Evolutionary conservation across 2,797 vertebrate species (phyloP), one percentile per base, ranked within the genome.

Genomic region (Coendou prehensilis): DNA sequence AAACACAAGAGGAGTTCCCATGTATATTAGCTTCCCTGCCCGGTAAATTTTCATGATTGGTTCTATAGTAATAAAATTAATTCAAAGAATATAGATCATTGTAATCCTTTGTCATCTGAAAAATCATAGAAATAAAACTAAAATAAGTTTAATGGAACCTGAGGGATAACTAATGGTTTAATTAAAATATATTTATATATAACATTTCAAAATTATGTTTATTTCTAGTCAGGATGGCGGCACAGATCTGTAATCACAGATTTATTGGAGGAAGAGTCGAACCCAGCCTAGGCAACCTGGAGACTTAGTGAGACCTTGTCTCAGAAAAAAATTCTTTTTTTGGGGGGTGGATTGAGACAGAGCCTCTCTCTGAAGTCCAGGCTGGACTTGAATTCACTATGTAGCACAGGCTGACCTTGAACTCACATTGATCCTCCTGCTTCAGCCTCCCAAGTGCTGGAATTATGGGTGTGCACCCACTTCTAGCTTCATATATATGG

Each of bases 201-300:
- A 71, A n/a, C 10, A 13, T 93, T 91, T 67, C 47, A 84, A 92
- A 95, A 92, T 81, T 85, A 50, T 9, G 41, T 33, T 91, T 91
- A 37, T 85, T 88, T 79, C 47, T 28, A 76, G 26, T 14, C 14
- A 52, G 15, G 7, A 17, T 45, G 28, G 26, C 33, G 26, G 75
- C 47, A 50, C 14, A 7, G 5, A 47, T 3, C 73, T 76, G 45
- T 76, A 30, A 47, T 76, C 14, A 5, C 75, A 50, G 14, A 28
- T 28, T 28, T 9, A 50, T 30, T 26, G 14, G 45, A 76, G 6
- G 3, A 28, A 47, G 14, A 50, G 7, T 76, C 47, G 50, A 76
- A 6, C 11, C 14, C 14, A 76, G 26, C 5, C 73, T 30, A 26
- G 45, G 20, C 10, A 76, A 15, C 73, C 45, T 76, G 26, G 26